These are phyloP conservation scores for Trematomus loennbergii DNA, from an alignment of 2,113 vertebrate genomes.

Conservation along the genomic window DNA sequence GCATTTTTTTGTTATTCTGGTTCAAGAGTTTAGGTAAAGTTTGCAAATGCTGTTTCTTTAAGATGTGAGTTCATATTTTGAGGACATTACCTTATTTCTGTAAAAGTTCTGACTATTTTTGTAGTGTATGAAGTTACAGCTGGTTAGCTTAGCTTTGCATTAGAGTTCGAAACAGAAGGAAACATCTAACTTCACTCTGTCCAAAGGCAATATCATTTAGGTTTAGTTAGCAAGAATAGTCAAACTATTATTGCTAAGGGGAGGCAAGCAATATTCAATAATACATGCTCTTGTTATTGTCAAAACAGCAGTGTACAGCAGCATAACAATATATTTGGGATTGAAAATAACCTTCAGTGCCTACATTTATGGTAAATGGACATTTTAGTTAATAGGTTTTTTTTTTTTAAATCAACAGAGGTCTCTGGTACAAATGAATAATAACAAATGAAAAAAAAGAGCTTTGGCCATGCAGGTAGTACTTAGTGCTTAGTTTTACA, in stretches of 20 bases:
- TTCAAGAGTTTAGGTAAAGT: constrained; percentile 24
- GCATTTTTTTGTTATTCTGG: constrained; percentile 3
- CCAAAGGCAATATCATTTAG: too few species aligned
- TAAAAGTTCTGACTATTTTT: neutral
- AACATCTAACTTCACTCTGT: neutral
- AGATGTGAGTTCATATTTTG: neutral
- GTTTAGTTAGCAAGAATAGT: too few species aligned
- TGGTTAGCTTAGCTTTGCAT: constrained; percentile 11
- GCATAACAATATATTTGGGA: neutral
- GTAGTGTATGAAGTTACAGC: neutral
- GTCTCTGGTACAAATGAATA: neutral
- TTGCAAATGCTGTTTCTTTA: neutral
- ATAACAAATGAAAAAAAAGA: neutral
- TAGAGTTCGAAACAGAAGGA: neutral
- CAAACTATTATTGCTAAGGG: too few species aligned
- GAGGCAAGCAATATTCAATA: too few species aligned
- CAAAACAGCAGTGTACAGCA: too few species aligned
- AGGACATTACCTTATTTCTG: neutral
- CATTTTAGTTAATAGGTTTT: neutral
- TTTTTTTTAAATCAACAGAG: neutral
- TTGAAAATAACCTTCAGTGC: neutral
- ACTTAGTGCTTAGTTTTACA: neutral
- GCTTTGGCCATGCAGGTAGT: neutral
- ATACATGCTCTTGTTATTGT: too few species aligned
- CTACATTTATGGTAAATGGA: neutral